Evolutionary conservation across 2,797 vertebrate genomes (phyloP).

Genomic region (Tauraco hartlaubi): DNA sequence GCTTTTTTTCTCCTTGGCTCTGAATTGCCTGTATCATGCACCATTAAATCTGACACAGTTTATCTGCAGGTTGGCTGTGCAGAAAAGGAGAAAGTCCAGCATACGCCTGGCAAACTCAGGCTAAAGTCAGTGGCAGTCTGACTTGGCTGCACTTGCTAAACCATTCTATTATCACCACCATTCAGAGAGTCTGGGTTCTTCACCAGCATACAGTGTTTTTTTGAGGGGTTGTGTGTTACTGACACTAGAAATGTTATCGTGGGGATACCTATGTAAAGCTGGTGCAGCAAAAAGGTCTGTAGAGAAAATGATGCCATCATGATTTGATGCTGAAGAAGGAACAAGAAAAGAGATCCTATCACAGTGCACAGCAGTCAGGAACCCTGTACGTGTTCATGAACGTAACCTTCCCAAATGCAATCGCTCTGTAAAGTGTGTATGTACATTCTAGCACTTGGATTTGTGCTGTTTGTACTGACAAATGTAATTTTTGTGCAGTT

Average conservation of each 20-base stretch:
- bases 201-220: not conserved
- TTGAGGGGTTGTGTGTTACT: not conserved
- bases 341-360: not conserved
- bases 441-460: not conserved
- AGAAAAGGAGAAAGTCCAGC: slow-evolving; percentile 1
- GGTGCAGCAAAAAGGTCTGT: not conserved
- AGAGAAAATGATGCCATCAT: not conserved
- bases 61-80: slow-evolving; percentile 34
- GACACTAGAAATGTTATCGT: not conserved
- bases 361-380: not conserved
- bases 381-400: not conserved
- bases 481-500: not conserved
- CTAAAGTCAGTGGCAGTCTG: not conserved
- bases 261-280: rapidly evolving
- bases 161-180: not conserved
- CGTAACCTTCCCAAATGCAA: not conserved
- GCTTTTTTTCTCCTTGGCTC: not conserved
- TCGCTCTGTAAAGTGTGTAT: not conserved
- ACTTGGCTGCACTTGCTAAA: not conserved
- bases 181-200: not conserved
- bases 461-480: not conserved
- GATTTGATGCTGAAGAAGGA: not conserved
- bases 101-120: not conserved
- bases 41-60: slow-evolving; percentile 60
- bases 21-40: slow-evolving; percentile 53